phyloP scores from a whole-genome alignment of 1,140 invertebrate genomes.

The Lithobius niger region DNA sequence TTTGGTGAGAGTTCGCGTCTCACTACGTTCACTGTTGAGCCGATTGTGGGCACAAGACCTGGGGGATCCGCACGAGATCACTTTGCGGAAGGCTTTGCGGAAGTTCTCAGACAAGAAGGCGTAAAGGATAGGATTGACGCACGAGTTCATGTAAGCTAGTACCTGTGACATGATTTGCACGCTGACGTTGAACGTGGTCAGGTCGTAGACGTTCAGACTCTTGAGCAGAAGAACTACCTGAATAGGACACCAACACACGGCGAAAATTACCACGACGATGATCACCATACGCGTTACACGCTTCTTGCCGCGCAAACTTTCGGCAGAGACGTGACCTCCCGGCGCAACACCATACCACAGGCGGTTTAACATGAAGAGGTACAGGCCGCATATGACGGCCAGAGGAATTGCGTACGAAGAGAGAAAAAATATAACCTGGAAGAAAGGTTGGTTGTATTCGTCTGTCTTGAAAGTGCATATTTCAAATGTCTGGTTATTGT shows the following conservation, averaged over 20 bases:
- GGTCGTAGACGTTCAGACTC: conserved; percentile 52
- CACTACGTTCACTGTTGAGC: too few relatives aligned
- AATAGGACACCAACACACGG: conserved; percentile 89
- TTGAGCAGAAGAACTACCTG: conserved; percentile 73
- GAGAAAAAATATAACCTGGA: conserved; percentile 65
- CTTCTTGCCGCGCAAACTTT: conserved; percentile 66
- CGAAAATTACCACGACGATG: conserved; percentile 86
- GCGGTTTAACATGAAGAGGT: conserved; percentile 76
- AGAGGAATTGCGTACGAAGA: conserved; percentile 74
- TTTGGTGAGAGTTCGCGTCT: too few relatives aligned
- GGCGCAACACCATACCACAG: conserved; percentile 67
- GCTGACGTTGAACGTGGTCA: conserved; percentile 46
- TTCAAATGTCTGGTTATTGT: conserved; percentile 41
- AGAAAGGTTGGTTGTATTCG: conserved; percentile 52
- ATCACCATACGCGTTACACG: conserved; percentile 86
- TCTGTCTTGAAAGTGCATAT: conserved; percentile 49
- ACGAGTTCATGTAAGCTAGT: conserved; percentile 88
- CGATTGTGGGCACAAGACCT: background rate
- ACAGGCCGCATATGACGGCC: conserved; percentile 73
- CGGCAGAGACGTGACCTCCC: conserved; percentile 50
- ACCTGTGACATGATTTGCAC: conserved; percentile 74
- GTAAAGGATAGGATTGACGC: conserved; percentile 91
- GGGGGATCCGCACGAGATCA: conserved; percentile 24
- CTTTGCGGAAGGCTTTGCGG: conserved; percentile 62
- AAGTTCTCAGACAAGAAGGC: conserved; percentile 81